phyloP scores from a whole-genome alignment of 2,888 invertebrate species.

The Thalpophila matura region DNA sequence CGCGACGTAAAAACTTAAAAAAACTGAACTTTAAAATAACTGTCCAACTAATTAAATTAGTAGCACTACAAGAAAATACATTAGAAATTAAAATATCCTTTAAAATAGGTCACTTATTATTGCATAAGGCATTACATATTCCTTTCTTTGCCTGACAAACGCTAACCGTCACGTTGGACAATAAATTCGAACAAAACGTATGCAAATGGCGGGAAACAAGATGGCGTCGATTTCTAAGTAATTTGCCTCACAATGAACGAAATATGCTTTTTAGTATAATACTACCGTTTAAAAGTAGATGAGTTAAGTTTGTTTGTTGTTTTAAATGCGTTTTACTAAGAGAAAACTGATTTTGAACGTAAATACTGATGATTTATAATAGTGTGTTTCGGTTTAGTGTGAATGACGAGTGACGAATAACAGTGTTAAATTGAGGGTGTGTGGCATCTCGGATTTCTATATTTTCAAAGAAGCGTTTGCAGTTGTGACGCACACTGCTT shows the following conservation, averaged over 20 bases:
- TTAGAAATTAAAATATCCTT: constrained; percentile 51
- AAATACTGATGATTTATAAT: too few relatives aligned
- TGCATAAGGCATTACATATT: constrained; percentile 62
- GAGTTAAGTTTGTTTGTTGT: constrained; percentile 44
- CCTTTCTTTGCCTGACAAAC: constrained; percentile 59
- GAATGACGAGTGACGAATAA: too few relatives aligned
- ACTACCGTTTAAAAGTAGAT: constrained; percentile 62
- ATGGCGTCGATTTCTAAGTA: constrained; percentile 59
- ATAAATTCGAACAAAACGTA: constrained; percentile 58
- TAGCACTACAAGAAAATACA: constrained; percentile 37
- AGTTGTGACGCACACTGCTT: too few relatives aligned
- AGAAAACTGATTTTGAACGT: not conserved
- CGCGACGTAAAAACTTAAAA: too few relatives aligned
- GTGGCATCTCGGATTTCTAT: too few relatives aligned
- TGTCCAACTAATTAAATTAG: constrained; percentile 45
- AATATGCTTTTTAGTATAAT: constrained; percentile 64
- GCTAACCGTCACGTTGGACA: constrained; percentile 53
- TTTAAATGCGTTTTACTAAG: constrained; percentile 8
- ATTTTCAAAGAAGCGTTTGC: too few relatives aligned
- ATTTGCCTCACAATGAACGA: constrained; percentile 64
- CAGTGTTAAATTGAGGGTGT: not conserved
- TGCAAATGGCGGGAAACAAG: constrained; percentile 60
- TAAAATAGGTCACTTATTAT: constrained; percentile 61
- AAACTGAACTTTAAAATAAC: constrained; percentile 5
- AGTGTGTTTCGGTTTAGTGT: not conserved